Evolutionary conservation across 2,113 vertebrate species (phyloP), one percentile per base, ranked within the genome.

Genomic region (Anhinga rufa): DNA sequence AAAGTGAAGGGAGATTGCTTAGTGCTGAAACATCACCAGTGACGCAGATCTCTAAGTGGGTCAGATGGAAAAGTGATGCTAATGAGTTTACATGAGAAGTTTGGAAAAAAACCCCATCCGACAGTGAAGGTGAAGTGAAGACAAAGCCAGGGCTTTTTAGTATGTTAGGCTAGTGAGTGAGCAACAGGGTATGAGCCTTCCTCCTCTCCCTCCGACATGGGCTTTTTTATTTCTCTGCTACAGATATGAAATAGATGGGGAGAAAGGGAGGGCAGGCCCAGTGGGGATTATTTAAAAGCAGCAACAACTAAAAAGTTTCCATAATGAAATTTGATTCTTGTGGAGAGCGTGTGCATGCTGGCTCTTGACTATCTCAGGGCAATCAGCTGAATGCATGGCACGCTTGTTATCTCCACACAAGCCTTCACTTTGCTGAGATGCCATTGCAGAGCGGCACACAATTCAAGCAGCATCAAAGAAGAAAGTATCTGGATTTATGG

Each of bases 51-150:
- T 86, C 69, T 96, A 95, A 96, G 92, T 95, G 92, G 97, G 97
- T 96, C 96, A 95, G 91, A 93, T 68, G 89, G 91, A 95, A 93
- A 96, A 96, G 91, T 48, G 89, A 93, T 95, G 93, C 74, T 95
- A 96, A 97, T 92, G 91, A 96, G 79, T 94, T 95, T 91, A 92
- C 64, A 54, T 52, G 89, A 92, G 94, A 95, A 95, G 62, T 86
- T 74, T 51, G 81, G 76, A 6, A 49, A 54, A 82, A 91, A 82
- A 4, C 0, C 4, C 5, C 54, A 32, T 32, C 76, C 74, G 70
- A 18, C 28, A 46, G 75, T 91, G 75, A 94, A 95, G 92, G 89
- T 92, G 68, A 97, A 82, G 69, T 2, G 38, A 86, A 97, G 90
- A 72, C 70, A 86, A 89, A 95, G 71, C 54, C 46, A 65, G 55